These are phyloP conservation scores for Diaphora mendica DNA, from an alignment of 2,888 invertebrate species.

Conservation along the genomic window DNA sequence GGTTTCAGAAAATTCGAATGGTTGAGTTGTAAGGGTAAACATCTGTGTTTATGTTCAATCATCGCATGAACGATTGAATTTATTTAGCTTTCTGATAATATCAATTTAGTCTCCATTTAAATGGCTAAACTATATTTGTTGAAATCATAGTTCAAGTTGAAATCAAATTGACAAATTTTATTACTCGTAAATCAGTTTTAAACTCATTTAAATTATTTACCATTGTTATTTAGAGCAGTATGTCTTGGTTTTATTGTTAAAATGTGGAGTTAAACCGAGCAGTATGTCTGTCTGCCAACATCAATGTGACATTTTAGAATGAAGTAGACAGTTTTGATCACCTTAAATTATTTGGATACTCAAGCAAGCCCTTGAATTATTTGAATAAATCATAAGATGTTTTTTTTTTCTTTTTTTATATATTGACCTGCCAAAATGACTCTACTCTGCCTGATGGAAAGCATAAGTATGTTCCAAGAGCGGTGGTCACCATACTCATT, in stretches of 20 bases:
- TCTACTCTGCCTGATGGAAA: no score
- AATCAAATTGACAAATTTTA: background rate
- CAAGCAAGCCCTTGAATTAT: background rate
- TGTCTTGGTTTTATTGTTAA: background rate
- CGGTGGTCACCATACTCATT: no score
- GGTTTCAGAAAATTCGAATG: slow-evolving; percentile 12
- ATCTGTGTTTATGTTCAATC: background rate
- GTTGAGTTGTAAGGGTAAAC: slow-evolving; percentile 8
- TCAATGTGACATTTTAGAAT: no score
- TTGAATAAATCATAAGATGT: background rate
- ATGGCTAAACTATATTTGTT: no score
- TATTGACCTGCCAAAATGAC: no score
- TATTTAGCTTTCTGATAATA: background rate
- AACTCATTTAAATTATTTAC: background rate
- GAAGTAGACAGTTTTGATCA: no score
- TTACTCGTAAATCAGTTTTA: background rate
- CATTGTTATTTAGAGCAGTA: background rate
- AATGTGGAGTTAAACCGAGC: background rate
- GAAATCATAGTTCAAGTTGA: no score
- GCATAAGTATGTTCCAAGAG: no score
- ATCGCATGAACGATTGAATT: background rate
- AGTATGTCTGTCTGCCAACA: no score
- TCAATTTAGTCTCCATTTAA: background rate
- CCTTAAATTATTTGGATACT: background rate
- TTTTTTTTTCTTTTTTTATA: no score